phyloP scores from a whole-genome alignment of 2,888 invertebrate genomes.

The Ischnus inquisitorius region DNA sequence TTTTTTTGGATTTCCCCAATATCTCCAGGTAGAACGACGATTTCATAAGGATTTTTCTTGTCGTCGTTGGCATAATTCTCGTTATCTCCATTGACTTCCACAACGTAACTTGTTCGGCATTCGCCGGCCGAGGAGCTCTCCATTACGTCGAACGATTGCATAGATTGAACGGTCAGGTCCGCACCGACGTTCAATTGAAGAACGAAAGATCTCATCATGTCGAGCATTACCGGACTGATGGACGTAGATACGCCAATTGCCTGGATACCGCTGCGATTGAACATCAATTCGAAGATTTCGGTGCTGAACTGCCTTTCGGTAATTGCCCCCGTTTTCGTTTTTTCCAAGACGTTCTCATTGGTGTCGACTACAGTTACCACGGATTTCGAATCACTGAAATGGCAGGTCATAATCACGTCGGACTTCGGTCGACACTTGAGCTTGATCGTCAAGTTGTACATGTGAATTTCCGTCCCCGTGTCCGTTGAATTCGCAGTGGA shows the following conservation, averaged over 20 bases:
- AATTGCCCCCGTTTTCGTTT: too few relatives aligned
- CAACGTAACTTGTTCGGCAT: slow-evolving; percentile 17
- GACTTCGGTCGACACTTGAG: slow-evolving; percentile 54
- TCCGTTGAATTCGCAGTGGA: too few relatives aligned
- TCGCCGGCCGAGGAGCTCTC: slow-evolving; percentile 59
- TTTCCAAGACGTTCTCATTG: too few relatives aligned
- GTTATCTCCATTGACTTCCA: neutral
- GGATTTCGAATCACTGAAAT: neutral
- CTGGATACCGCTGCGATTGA: slow-evolving; percentile 72
- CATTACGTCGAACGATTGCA: slow-evolving; percentile 68
- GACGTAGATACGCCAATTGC: slow-evolving; percentile 72
- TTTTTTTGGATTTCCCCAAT: too few relatives aligned
- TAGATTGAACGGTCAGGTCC: slow-evolving; percentile 62
- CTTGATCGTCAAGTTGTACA: slow-evolving; percentile 15
- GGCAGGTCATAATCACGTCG: slow-evolving; percentile 33
- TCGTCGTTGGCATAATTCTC: neutral
- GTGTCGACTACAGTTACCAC: neutral
- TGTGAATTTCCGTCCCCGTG: neutral
- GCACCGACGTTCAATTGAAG: slow-evolving; percentile 74
- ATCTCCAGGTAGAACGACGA: neutral
- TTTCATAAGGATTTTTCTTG: neutral
- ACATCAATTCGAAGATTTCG: slow-evolving; percentile 74
- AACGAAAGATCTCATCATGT: slow-evolving; percentile 73
- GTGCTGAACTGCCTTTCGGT: too few relatives aligned
- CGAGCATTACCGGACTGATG: slow-evolving; percentile 70